Base-by-base conservation (phyloP, 2,888 invertebrate genomes). In the Strigamia transsilvanica region DNA sequence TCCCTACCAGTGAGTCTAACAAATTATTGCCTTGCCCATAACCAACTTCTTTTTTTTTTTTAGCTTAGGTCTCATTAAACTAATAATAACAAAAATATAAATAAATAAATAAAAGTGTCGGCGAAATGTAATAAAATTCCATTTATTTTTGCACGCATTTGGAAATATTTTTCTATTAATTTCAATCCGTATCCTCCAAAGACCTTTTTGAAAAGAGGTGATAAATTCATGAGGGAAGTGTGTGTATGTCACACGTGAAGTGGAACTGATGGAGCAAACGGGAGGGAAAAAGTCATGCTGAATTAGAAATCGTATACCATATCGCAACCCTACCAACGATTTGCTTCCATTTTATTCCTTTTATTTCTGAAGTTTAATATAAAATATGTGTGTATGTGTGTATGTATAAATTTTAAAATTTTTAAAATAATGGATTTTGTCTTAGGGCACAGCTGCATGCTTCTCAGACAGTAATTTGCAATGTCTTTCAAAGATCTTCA, bases 221-320 rank as follows among this genome's bases (percentile, higher is more conserved):
- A 66, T 66, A 66, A 66, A 66, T 66, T 27, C 66, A 27, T 27
- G 18, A 66, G 66, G 7, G 23, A 66, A 66, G 23, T 27, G 66
- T 42, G 66, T 66, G 3, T 66, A 66, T 66, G 66, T 66, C 66
- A 66, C 66, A n/a, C 27, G 66, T 66, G 66, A 66, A 66, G 66
- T 66, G 66, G 66, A 66, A 66, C 66, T 66, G 66, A 66, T 66
- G n/a, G 66, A 66, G 66, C 23, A 66, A 66, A 66, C 21, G 66
- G 66, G 10, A n/a, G n/a, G 42, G 27, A 66, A 66, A 66, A 27
- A 21, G 21, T 66, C 66, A 21, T 66, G 23, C 23, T 27, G 66
- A 66, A 66, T 66, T 66, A 66, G 66, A 66, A 66, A 66, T 66
- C 66, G 66, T 42, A 42, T 42, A 42, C 42, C 42, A 42, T 12